Evolutionary conservation across 2,113 vertebrate genomes (phyloP).

Genomic region (Leptosomus discolor): DNA sequence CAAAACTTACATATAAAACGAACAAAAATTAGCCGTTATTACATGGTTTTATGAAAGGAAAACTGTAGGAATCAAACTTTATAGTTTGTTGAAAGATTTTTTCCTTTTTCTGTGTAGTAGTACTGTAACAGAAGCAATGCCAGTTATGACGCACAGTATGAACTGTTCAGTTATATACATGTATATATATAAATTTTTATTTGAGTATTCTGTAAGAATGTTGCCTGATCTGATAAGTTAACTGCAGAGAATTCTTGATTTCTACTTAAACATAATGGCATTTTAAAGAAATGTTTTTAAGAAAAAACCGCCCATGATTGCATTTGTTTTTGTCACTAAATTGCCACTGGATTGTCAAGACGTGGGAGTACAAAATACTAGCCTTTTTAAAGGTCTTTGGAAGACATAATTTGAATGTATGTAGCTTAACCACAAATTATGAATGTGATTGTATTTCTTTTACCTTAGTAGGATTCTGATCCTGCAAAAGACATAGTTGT

Average conservation of each 20-base stretch:
- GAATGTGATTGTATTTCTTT: neutral
- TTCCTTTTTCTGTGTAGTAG: neutral
- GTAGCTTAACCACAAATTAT: neutral
- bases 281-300: neutral
- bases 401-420: neutral
- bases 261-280: neutral
- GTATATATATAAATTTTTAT: neutral
- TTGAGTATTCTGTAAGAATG: neutral
- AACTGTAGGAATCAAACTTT: slow-evolving; percentile 52
- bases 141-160: neutral
- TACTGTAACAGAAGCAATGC: slow-evolving; percentile 6
- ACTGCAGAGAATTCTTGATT: neutral
- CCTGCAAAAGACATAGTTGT: neutral
- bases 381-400: neutral
- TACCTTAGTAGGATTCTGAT: neutral
- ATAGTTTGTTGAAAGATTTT: slow-evolving; percentile 46
- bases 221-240: neutral
- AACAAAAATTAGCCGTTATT: slow-evolving; percentile 27
- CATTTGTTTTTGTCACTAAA: neutral
- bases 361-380: neutral
- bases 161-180: neutral
- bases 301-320: neutral
- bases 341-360: neutral
- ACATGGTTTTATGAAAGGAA: slow-evolving; percentile 36
- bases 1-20: slow-evolving; percentile 19